phyloP scores from a whole-genome alignment of 2,888 invertebrate genomes.

The Tenodera sinensis region DNA sequence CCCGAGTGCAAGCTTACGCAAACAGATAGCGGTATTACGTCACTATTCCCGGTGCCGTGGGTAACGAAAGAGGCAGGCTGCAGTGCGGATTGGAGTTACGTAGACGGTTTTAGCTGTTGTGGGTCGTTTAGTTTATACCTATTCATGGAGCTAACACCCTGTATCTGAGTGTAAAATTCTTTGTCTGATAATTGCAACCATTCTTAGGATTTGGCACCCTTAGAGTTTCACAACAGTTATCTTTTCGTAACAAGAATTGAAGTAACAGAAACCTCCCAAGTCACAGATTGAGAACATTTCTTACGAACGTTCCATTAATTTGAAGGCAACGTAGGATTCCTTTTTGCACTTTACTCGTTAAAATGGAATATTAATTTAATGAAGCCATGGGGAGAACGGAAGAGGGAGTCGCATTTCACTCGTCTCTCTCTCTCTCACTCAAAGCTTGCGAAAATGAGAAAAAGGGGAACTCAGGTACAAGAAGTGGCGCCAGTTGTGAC shows the following conservation, averaged over 20 bases:
- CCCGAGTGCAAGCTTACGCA: no score
- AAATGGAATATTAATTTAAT: background rate
- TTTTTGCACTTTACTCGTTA: background rate
- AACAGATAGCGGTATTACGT: no score
- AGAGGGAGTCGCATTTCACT: background rate
- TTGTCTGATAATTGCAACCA: background rate
- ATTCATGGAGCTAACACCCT: no score
- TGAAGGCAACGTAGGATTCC: background rate
- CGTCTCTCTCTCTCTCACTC: background rate
- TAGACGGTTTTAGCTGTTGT: no score
- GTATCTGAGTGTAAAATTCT: no score
- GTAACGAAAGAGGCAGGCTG: no score
- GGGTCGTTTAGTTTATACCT: no score
- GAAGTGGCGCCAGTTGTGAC: background rate
- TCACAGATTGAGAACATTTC: background rate
- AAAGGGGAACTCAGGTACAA: background rate
- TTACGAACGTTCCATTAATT: background rate
- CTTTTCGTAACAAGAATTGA: background rate
- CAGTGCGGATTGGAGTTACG: no score
- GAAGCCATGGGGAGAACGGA: background rate
- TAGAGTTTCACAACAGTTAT: background rate
- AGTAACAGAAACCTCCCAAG: background rate
- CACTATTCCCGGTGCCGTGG: no score
- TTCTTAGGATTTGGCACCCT: background rate
- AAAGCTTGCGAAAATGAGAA: background rate